Conservation (phyloP, 2,797 vertebrate genomes). For the Sebastolobus altivelis region DNA sequence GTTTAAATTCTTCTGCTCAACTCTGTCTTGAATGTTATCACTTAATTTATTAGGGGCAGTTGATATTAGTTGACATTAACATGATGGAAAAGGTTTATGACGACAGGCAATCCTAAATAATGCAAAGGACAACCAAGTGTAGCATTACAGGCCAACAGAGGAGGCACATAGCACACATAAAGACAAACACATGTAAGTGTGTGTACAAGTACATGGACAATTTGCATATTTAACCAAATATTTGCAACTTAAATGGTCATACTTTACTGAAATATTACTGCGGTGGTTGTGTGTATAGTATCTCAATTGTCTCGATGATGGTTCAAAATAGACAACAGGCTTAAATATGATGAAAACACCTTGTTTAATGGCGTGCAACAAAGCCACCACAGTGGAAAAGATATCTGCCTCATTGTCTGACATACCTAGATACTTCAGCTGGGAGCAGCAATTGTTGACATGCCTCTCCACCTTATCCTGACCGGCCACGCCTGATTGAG, state of each 20-base stretch:
- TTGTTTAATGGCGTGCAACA: conserved; percentile 6
- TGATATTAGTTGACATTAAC: background rate
- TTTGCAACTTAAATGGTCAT: background rate
- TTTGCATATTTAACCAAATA: background rate
- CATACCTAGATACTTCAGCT: conserved; percentile 46
- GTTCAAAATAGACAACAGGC: conserved; percentile 3
- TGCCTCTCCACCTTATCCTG: conserved; percentile 57
- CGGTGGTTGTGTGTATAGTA: background rate
- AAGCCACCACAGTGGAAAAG: conserved; percentile 21
- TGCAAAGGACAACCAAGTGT: conserved; percentile 22
- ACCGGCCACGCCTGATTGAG: conserved; percentile 65
- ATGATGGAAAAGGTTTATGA: background rate
- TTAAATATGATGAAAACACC: conserved; percentile 22
- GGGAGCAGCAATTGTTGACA: conserved; percentile 60
- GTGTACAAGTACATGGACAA: background rate
- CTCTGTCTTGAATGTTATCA: background rate
- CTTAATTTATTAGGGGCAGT: background rate
- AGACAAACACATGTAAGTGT: background rate
- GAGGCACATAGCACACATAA: background rate
- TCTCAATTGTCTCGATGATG: background rate
- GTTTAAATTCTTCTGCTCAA: background rate
- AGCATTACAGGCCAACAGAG: background rate
- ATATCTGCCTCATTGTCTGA: conserved; percentile 37
- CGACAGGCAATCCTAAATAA: conserved; percentile 25
- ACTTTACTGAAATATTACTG: background rate